Percentiles rank a stretch among this genome's conserved stretches.
Conservation (phyloP, 2,888 invertebrate species). For the Nebria brevicollis region DNA sequence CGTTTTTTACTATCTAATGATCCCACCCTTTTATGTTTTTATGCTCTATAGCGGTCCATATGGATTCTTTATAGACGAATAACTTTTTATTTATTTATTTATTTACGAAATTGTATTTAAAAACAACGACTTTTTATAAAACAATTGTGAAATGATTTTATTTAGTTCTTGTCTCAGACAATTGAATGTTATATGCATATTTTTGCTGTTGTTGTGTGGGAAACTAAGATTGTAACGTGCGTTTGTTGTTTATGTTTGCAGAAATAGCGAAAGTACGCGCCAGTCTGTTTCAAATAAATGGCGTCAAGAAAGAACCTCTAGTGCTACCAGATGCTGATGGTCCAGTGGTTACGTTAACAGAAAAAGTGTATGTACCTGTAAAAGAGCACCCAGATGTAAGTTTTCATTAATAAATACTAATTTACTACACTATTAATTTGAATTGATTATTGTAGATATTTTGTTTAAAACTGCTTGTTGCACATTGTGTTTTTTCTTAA, state of each 20-base stretch:
- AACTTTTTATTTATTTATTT: not conserved
- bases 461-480: not conserved
- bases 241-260: conserved; percentile 67
- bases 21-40: conserved; percentile 12
- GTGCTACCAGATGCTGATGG: conserved; percentile 92
- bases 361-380: conserved; percentile 99
- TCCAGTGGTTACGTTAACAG: conserved; percentile 90
- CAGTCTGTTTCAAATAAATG: conserved; percentile 98
- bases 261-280: conserved; percentile 98
- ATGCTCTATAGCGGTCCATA: not conserved
- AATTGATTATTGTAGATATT: not conserved
- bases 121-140: too few relatives aligned
- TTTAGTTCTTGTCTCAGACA: too few relatives aligned
- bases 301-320: conserved; percentile 93
- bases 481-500: not conserved
- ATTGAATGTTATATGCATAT: too few relatives aligned
- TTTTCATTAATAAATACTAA: conserved; percentile 56
- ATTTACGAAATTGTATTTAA: too few relatives aligned
- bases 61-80: not conserved
- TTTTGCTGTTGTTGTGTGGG: too few relatives aligned
- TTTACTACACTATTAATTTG: conserved; percentile 38
- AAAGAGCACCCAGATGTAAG: conserved; percentile 99
- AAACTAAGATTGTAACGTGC: conserved; percentile 53
- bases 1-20: conserved; percentile 7
- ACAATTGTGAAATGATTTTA: too few relatives aligned